Base-by-base conservation (phyloP, 2,113 vertebrate species). In the Nibea albiflora region DNA sequence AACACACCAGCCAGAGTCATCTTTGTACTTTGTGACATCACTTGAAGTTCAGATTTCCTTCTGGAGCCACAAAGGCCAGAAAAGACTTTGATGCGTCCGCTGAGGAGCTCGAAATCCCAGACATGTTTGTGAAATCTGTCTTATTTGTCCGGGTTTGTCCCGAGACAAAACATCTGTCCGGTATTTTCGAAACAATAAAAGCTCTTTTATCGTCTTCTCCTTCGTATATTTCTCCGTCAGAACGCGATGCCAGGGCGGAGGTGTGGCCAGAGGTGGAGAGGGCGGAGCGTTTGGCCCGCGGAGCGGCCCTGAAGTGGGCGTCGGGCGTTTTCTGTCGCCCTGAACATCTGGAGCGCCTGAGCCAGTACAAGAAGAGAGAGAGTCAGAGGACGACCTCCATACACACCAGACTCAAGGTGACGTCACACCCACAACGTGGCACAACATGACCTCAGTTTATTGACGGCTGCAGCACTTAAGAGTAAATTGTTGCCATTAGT, bases 271-370 rank as follows among this genome's bases (percentile, higher is more conserved):
- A 95, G 91, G 80, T 94, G 49, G 96, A 97, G 92, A 94, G 96
- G 84, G 97, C 98, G 0, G 98, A 99, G 90, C 85, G 92, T 69
- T 61, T 99, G 92, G 98, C 98, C 0, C 94, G 97, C 17, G 98
- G 98, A 1, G 96, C 97, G 0, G 98, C 98, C 6, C 93, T 99
- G 75, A 99, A 99, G 93, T 99, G 98, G 98, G 98, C 98, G 5
- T 99, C 98, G 0, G 97, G 96, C 24, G 95, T 99, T 61, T 99
- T 99, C 91, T 98, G 97, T 86, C 90, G 88, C 14, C 97, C 98
- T 0, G 97, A 99, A 76, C 96, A 98, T 60, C 92, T 99, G 93
- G 95, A 97, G 89, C 94, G 95, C 4, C 95, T 99, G 3, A 87
- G 93, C 64, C 95, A 97, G 67, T 99, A 99, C 92, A 95, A 90